These are phyloP conservation scores for Sapayoa aenigma DNA, from an alignment of 2,113 vertebrate genomes.

Conservation along the genomic window DNA sequence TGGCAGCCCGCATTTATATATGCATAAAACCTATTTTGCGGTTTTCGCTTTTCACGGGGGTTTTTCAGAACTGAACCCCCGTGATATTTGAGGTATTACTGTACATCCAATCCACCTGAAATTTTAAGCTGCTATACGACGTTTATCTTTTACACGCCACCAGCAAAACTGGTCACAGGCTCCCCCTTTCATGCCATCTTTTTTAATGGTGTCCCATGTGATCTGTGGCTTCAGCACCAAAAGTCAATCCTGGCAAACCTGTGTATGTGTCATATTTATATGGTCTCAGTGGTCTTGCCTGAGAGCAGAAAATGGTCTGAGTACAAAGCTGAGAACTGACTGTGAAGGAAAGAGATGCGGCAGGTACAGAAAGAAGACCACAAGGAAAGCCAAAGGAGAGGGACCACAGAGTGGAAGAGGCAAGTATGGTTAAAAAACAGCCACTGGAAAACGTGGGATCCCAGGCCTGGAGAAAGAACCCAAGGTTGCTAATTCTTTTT, in stretches of 20 bases:
- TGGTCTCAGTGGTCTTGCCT: neutral
- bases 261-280: neutral
- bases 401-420: neutral
- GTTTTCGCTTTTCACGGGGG: too few relatives aligned
- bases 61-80: too few relatives aligned
- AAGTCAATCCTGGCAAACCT: neutral
- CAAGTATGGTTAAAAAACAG: neutral
- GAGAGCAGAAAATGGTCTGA: accelerated
- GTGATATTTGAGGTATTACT: too few relatives aligned
- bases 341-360: neutral
- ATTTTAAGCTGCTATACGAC: neutral
- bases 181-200: neutral
- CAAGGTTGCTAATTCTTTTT: neutral
- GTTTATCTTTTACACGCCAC: neutral
- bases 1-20: too few relatives aligned
- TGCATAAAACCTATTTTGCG: too few relatives aligned
- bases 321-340: neutral
- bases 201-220: neutral
- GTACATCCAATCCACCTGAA: neutral
- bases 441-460: neutral
- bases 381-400: neutral
- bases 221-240: neutral
- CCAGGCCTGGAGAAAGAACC: neutral
- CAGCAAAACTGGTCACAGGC: neutral
- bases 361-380: neutral